Evolutionary conservation across 2,888 invertebrate species (phyloP), one percentile per base, ranked within the genome.

Genomic region (Archips crataeganus): DNA sequence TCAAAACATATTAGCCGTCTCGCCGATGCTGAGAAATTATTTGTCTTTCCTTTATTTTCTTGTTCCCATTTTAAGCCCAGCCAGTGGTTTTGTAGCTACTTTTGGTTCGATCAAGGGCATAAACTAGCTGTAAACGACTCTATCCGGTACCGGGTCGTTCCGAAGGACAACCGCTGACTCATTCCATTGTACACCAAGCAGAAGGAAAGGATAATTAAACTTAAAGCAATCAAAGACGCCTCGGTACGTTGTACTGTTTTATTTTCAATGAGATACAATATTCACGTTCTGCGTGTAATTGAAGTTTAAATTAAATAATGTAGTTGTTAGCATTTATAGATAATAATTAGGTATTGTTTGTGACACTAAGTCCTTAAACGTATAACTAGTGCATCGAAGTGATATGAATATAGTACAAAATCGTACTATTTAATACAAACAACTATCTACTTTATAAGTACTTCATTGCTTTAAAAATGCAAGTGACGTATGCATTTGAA

Each of bases 231-330:
- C 51, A 66, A 70, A 75, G n/a, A 47, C 62, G 49, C 47, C 68
- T 70, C 61, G 71, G 74, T 80, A 82, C 76, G 80, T 89, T 87
- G 88, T 88, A 90, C 86, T 85, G 85, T 85, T 89, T 90, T 88
- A 89, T 88, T 90, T 81, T 83, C 81, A 90, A 89, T 90, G 87
- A 85, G 85, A 88, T 89, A 90, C 90, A 90, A 89, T 89, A 77
- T 77, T 76, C 77, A 79, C 77, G 84, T 82, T 82, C 62, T 47
- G 70, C 57, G 84, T 78, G 76, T 80, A 86, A 84, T 87, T 83
- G 81, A 87, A 87, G 81, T 85, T 76, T 77, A 84, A 87, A 84
- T 77, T 74, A 79, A 79, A 85, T 85, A 83, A 85, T 86, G 81
- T 85, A 87, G 84, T 82, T 84, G 81, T 86, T 89, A 82, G 83